phyloP scores from a whole-genome alignment of 2,113 vertebrate genomes.

The Callopanchax toddi region DNA sequence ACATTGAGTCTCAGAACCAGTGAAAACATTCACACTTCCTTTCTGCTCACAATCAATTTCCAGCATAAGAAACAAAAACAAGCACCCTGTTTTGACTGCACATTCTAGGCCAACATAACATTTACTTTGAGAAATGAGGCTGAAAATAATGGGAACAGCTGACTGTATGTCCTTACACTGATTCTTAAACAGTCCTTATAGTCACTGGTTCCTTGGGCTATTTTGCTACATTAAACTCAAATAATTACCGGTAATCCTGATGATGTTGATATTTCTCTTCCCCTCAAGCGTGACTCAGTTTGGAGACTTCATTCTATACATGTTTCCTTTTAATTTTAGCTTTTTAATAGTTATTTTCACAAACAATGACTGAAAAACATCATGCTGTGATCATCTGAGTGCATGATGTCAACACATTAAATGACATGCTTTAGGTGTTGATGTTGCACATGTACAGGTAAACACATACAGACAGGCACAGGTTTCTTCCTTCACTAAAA shows the following conservation, averaged over 20 bases:
- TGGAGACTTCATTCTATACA: too few relatives aligned
- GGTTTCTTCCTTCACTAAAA: too few relatives aligned
- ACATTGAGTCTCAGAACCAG: not conserved
- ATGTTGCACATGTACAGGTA: too few relatives aligned
- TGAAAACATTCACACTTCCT: not conserved
- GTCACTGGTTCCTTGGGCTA: too few relatives aligned
- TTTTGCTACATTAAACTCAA: not conserved
- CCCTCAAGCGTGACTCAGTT: too few relatives aligned
- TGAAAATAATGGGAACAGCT: conserved; percentile 13
- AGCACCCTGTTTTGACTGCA: conserved; percentile 43
- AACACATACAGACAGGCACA: too few relatives aligned
- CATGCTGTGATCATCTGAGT: too few relatives aligned
- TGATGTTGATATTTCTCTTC: conserved; percentile 5
- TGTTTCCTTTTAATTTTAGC: too few relatives aligned
- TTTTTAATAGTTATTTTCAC: too few relatives aligned
- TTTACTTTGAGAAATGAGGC: conserved; percentile 46
- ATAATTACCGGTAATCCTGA: conserved; percentile 5
- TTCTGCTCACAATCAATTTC: conserved; percentile 2
- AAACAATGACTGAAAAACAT: too few relatives aligned
- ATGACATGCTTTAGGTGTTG: too few relatives aligned
- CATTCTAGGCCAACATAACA: conserved; percentile 50
- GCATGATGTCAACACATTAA: too few relatives aligned
- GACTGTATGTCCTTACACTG: conserved; percentile 15
- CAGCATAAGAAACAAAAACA: conserved; percentile 40
- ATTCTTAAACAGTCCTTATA: not conserved